phyloP scores from a whole-genome alignment of 1,140 invertebrate species.

The Papilio aristodemus region DNA sequence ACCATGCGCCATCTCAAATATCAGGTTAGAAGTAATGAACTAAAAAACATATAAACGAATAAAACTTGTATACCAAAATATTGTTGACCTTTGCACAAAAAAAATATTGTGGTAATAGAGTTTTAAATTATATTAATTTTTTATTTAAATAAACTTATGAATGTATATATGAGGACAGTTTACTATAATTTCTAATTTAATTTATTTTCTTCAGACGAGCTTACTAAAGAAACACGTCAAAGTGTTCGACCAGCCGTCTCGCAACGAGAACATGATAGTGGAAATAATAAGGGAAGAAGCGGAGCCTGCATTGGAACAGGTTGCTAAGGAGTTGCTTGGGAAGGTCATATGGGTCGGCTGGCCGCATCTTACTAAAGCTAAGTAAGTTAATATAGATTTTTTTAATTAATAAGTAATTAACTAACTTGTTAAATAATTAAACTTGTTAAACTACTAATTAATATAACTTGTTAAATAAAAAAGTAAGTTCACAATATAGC shows the following conservation, averaged over 20 bases:
- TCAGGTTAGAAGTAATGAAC: conserved; percentile 75
- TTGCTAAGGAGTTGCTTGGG: conserved; percentile 85
- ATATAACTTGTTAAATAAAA: neutral
- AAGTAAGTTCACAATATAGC: neutral
- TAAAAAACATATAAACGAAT: neutral
- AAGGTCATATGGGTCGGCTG: conserved; percentile 90
- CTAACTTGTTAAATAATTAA: too few relatives aligned
- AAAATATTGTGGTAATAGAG: too few relatives aligned
- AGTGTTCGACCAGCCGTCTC: conserved; percentile 92
- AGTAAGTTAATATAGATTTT: conserved; percentile 61
- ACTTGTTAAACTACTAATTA: neutral
- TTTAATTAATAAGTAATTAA: neutral
- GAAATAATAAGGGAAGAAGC: conserved; percentile 76
- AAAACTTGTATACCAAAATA: too few relatives aligned
- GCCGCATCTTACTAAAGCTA: conserved; percentile 92
- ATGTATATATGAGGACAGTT: too few relatives aligned
- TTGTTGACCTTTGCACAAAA: too few relatives aligned
- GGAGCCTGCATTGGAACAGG: conserved; percentile 60
- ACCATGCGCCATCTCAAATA: conserved; percentile 92
- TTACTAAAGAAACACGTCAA: conserved; percentile 87
- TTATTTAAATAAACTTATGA: too few relatives aligned
- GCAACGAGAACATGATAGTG: conserved; percentile 92
- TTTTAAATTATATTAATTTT: too few relatives aligned
- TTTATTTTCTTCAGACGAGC: conserved; percentile 77
- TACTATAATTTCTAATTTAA: too few relatives aligned